These are phyloP conservation scores for human DNA, from an alignment of 2,113 vertebrate species.

Conservation along the genomic window GRCh38 chr7:96374501-96375000, in stretches of 20 bases:
- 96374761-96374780: slow-evolving; percentile 21
- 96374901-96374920: too few relatives aligned
- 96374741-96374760: not conserved
- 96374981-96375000: too few relatives aligned
- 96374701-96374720: not conserved
- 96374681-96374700: not conserved
- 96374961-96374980: too few relatives aligned
- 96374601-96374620: not conserved
- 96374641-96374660: not conserved
- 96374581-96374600: not conserved
- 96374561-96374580: not conserved
- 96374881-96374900: too few relatives aligned
- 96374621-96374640: not conserved
- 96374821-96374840: too few relatives aligned
- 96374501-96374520: not conserved
- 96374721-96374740: not conserved
- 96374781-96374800: not conserved
- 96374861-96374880: too few relatives aligned
- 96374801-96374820: not conserved
- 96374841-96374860: too few relatives aligned
- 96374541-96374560: not conserved
- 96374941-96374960: too few relatives aligned
- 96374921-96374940: too few relatives aligned
- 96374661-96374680: not conserved
- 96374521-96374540: not conserved